Percentiles rank a stretch among this genome's conserved stretches.
Conservation (phyloP, 2,888 invertebrate species). For the Plagodis dolabraria region DNA sequence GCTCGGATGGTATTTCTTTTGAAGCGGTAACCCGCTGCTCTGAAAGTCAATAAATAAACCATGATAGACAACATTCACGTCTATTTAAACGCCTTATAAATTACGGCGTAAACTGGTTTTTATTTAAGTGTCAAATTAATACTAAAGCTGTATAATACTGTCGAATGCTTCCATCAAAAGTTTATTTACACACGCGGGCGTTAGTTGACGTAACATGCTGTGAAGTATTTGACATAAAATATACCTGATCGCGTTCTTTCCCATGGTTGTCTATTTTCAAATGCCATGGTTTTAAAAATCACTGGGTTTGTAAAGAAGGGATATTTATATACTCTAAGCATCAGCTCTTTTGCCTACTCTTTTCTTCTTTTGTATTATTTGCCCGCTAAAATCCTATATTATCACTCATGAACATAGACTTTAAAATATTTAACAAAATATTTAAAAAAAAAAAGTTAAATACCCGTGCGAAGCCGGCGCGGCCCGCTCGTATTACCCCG, state of each 20-base stretch:
- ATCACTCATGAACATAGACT: no score
- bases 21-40: neutral
- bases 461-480: no score
- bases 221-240: constrained; percentile 10
- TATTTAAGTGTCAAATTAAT: constrained; percentile 15
- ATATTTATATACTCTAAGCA: no score
- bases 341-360: no score
- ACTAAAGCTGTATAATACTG: constrained; percentile 5
- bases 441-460: no score
- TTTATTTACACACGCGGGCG: constrained; percentile 13
- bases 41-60: constrained; percentile 3
- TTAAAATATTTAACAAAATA: no score
- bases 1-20: neutral
- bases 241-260: constrained; percentile 13
- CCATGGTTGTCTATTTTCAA: neutral
- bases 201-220: constrained; percentile 10
- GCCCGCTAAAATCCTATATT: no score
- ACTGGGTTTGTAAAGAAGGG: neutral
- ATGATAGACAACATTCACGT: constrained; percentile 9
- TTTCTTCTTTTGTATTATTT: no score
- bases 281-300: neutral
- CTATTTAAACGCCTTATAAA: constrained; percentile 4
- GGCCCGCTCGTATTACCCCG: no score
- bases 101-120: constrained; percentile 2
- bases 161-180: constrained; percentile 9